A percentile compares a stretch with the other conserved stretches of the same genome.
phyloP scores from a whole-genome alignment of 2,797 vertebrate genomes.

The Neosilurus hyrtlii region DNA sequence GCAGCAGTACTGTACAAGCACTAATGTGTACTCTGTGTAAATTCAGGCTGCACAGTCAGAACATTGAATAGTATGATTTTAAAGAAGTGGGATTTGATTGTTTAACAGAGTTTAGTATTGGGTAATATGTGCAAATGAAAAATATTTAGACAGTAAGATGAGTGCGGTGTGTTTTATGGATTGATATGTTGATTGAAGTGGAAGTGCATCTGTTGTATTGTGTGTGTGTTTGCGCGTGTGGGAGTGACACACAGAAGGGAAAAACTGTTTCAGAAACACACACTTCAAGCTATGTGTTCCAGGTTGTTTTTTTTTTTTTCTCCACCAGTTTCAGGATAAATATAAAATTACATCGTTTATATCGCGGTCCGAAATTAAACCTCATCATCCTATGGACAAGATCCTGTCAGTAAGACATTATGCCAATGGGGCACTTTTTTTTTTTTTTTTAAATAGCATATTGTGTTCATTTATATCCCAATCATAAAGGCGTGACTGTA shows the following conservation, averaged over 20 bases:
- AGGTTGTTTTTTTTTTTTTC: not conserved
- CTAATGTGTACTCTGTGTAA: not conserved
- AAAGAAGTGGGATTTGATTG: not conserved
- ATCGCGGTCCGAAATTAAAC: not conserved
- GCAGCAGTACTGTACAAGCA: not conserved
- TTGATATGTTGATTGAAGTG: not conserved
- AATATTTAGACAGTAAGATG: not conserved
- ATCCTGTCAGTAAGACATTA: not conserved
- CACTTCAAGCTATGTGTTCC: not conserved
- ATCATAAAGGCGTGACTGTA: not conserved
- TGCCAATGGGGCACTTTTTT: not conserved
- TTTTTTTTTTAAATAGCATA: not conserved
- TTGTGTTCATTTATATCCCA: not conserved
- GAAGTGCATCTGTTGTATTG: not conserved
- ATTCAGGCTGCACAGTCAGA: not conserved
- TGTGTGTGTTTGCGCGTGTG: not conserved
- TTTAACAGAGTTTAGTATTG: not conserved
- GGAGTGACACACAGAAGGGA: not conserved
- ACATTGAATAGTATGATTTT: not conserved
- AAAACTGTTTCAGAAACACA: not conserved
- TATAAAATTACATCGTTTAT: not conserved
- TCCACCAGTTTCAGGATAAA: not conserved
- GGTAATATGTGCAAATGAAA: not conserved
- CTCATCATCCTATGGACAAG: not conserved
- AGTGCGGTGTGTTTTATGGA: not conserved